These are phyloP conservation scores for Deilephila elpenor DNA, from an alignment of 2,888 invertebrate genomes.

Conservation along the genomic window DNA sequence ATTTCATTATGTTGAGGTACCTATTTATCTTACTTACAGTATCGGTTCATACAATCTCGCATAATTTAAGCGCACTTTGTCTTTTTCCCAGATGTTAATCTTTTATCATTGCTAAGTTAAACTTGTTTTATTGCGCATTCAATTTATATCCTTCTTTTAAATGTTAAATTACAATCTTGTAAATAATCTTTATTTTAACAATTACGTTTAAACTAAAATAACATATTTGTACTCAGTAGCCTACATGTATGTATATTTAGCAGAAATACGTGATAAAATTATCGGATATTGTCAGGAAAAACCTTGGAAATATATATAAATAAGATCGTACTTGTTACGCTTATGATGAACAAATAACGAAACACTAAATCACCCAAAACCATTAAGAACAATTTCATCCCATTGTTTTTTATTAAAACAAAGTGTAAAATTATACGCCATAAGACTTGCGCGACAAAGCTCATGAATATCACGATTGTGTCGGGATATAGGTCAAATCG, in stretches of 20 bases:
- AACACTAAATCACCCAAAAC: neutral
- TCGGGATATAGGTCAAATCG: conserved; percentile 73
- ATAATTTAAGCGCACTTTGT: conserved; percentile 22
- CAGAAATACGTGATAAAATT: too few relatives aligned
- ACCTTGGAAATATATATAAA: too few relatives aligned
- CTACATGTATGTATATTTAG: too few relatives aligned
- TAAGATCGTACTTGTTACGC: too few relatives aligned
- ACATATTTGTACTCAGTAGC: neutral
- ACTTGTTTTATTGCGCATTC: conserved; percentile 34
- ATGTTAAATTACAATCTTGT: neutral
- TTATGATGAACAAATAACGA: neutral
- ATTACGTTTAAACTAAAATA: neutral
- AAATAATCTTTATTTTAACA: neutral
- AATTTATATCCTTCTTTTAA: conserved; percentile 2
- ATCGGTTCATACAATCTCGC: conserved; percentile 5
- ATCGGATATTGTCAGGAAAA: too few relatives aligned
- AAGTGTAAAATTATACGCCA: conserved; percentile 38
- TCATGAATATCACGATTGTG: conserved; percentile 74
- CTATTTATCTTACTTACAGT: conserved; percentile 11
- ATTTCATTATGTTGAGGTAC: conserved; percentile 4
- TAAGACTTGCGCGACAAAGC: conserved; percentile 56
- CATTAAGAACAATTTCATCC: neutral
- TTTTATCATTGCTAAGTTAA: conserved; percentile 32
- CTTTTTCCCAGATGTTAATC: conserved; percentile 18
- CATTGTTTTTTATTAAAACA: conserved; percentile 8